These are phyloP conservation scores for Tiliacea aurago DNA, from an alignment of 2,888 invertebrate genomes.

Conservation along the genomic window DNA sequence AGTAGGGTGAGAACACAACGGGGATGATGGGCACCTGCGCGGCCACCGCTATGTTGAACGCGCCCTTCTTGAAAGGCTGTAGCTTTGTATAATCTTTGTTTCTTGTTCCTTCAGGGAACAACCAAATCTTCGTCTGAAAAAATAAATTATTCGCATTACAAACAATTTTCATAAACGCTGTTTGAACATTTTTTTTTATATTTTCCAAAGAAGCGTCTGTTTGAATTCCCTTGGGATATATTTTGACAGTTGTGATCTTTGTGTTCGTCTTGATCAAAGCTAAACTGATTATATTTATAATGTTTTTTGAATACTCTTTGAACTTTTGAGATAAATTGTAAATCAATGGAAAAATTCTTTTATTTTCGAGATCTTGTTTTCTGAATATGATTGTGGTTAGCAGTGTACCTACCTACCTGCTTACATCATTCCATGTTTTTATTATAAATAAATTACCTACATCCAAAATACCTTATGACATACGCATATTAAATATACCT, in stretches of 20 bases:
- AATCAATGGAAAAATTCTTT: neutral
- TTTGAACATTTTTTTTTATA: slow-evolving; percentile 69
- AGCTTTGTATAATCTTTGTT: slow-evolving; percentile 86
- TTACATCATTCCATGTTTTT: neutral
- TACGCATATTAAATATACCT: neutral
- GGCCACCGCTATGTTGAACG: slow-evolving; percentile 92
- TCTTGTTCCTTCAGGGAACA: slow-evolving; percentile 94
- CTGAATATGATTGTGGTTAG: neutral
- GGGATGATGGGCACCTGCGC: slow-evolving; percentile 93
- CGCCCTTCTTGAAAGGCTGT: slow-evolving; percentile 93
- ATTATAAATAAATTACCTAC: neutral
- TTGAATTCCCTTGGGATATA: slow-evolving; percentile 78
- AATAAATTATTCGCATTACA: slow-evolving; percentile 38
- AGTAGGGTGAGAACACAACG: slow-evolving; percentile 92
- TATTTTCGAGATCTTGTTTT: neutral
- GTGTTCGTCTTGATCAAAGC: slow-evolving; percentile 46
- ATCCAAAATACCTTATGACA: neutral
- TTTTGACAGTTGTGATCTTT: slow-evolving; percentile 86
- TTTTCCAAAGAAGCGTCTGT: slow-evolving; percentile 76
- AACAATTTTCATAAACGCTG: slow-evolving; percentile 25
- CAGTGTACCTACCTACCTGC: neutral
- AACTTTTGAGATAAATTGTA: slow-evolving; percentile 1
- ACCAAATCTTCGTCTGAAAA: slow-evolving; percentile 91
- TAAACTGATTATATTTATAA: slow-evolving; percentile 32
- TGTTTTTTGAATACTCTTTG: slow-evolving; percentile 16